Evolutionary conservation across 2,888 invertebrate genomes (phyloP), one percentile per base, ranked within the genome.

Genomic region (Hemithea aestivaria): DNA sequence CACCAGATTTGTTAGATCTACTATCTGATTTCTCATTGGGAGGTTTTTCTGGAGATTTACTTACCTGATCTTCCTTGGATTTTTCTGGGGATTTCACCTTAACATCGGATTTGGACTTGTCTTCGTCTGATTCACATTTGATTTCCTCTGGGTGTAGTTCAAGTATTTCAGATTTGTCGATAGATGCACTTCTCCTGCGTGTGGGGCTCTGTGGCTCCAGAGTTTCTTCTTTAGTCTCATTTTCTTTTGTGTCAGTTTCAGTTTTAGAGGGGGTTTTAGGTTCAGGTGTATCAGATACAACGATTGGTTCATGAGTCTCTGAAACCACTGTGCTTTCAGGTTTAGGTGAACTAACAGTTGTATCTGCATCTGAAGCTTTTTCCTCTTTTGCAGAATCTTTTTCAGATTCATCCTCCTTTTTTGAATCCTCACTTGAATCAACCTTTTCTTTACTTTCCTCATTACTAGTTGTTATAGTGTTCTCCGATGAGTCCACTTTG

Each of bases 141-240:
- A 62, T 77, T 22, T 81, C 80, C 10, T 83, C 81, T 26, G 72
- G 67, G 53, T 84, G 83, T 43, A 81, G 47, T 56, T 80, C 81
- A 37, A 82, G 54, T 42, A 80, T 62, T 61, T 82, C 83, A 7
- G 77, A 80, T 52, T 79, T 79, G 33, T 83, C 83, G 34, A 69
- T 54, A 29, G 73, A 73, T 25, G 56, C 51, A 43, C 74, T 74
- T 40, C 68, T 62, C 41, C 66, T 55, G n/a, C 58, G 47, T 31
- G 58, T 58, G 36, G 48, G 43, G 36, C 46, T 34, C 30, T 46
- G 29, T 1, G 27, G 26, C 7, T 63, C 58, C 33, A 43, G 34
- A 16, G 49, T 32, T 26, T 47, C 53, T 20, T 35, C 47, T 21
- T 49, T 46, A 16, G 28, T 8, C 25, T 40, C 24, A 21, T 22